Base-by-base conservation (phyloP, 1,140 invertebrate species). In the Orius insidiosus region DNA sequence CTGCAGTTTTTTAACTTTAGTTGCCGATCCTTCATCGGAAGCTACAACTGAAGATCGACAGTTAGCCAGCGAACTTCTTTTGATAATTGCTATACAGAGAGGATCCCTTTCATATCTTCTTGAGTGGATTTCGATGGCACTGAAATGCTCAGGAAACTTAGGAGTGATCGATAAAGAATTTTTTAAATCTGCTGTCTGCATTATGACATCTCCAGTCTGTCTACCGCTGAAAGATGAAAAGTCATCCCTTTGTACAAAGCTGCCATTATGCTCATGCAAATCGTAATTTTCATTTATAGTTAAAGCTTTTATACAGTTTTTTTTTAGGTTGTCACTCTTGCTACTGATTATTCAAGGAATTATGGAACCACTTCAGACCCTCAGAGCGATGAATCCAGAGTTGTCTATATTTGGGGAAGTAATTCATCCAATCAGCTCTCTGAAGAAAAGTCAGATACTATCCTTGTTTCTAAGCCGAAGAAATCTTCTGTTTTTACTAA, bases 371-470 rank as follows among this genome's bases (percentile, higher is more conserved):
- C 11, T 5, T 18, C 50, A 40, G n/a, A 41, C 49, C 45, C 13
- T 32, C 31, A 36, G 52, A 58, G n/a, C 50, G 53, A 36, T 65
- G 67, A 56, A 7, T 24, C 24, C 3, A 24, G 24, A 24, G 70
- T 74, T 54, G 71, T 74, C n/a, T 76, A 69, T 58, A 70, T 75
- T 3, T 78, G 75, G 74, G 75, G 75, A 2, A 75, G 72, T 55
- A 77, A 78, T 60, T 74, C 72, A n/a, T 74, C 72, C 31, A 68
- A 73, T 56, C 75, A 78, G 55, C 57, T 77, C 15, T 71, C 71
- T 15, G 73, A 76, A 55, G 71, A 69, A 10, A 67, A 59, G 19
- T 66, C 69, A 49, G 75, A 77, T 49, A 75, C 75, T 59, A 68
- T 76, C 15, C 58, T 74, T 5, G 53, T 68, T 6, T 74, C 74